Conservation (phyloP, 2,888 invertebrate genomes). For the Lottia scabra region DNA sequence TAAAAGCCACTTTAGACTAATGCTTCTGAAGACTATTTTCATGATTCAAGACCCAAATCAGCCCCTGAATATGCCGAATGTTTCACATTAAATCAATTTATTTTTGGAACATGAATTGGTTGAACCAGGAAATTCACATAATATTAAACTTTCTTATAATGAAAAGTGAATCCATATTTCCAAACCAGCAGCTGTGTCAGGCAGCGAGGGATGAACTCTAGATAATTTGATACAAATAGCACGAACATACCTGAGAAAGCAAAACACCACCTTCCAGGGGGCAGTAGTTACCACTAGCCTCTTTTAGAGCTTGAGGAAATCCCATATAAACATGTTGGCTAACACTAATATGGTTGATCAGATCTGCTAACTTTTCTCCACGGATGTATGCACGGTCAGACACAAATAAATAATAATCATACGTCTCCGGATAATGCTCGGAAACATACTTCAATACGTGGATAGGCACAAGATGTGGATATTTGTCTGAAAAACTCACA, state of each 20-base stretch:
- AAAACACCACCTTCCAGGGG: constrained; percentile 85
- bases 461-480: constrained; percentile 82
- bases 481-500: constrained; percentile 88
- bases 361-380: constrained; percentile 79
- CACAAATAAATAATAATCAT: constrained; percentile 91
- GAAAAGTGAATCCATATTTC: no score
- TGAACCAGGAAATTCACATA: no score
- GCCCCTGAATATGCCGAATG: no score
- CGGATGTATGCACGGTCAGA: constrained; percentile 89
- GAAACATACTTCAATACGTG: constrained; percentile 90
- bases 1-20: no score
- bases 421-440: constrained; percentile 89
- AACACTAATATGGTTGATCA: constrained; percentile 84
- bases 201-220: no score
- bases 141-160: no score
- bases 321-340: constrained; percentile 89
- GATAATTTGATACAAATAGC: no score
- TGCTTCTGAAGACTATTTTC: no score
- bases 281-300: constrained; percentile 61
- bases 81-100: not conserved
- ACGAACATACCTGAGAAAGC: constrained; percentile 77
- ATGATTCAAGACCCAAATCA: no score
- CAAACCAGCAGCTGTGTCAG: no score
- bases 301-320: constrained; percentile 63
- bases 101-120: no score